These are phyloP conservation scores for Pteronotus mesoamericanus DNA, from an alignment of 2,797 vertebrate species.

Conservation along the genomic window DNA sequence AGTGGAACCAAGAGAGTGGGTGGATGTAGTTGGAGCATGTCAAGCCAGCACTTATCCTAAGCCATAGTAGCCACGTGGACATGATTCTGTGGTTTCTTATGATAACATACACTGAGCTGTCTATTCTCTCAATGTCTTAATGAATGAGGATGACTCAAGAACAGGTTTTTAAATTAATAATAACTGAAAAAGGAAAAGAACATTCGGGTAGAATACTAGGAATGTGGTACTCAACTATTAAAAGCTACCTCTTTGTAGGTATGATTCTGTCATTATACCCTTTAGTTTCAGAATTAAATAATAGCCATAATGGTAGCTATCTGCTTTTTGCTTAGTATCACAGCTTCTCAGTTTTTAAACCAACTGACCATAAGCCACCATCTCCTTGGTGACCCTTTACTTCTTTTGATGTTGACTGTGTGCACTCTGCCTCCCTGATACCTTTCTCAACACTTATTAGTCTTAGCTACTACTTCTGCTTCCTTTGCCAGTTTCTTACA, in stretches of 20 bases:
- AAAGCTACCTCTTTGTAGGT: not conserved
- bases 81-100: not conserved
- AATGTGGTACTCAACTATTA: not conserved
- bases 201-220: not conserved
- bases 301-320: not conserved
- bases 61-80: not conserved
- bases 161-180: not conserved
- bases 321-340: not conserved
- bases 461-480: not conserved
- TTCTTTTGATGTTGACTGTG: not conserved
- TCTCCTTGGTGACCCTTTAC: not conserved
- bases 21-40: not conserved
- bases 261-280: not conserved
- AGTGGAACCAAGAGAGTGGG: not conserved
- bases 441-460: not conserved
- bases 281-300: not conserved
- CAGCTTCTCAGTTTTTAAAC: not conserved
- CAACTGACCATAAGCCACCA: not conserved
- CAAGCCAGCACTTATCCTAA: not conserved
- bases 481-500: not conserved
- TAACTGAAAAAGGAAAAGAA: not conserved
- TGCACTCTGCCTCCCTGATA: fast-evolving
- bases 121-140: not conserved
- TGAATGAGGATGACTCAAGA: not conserved
- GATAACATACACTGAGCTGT: not conserved